phyloP scores from a whole-genome alignment of 2,797 vertebrate genomes.

The Bradypodion ventrale region DNA sequence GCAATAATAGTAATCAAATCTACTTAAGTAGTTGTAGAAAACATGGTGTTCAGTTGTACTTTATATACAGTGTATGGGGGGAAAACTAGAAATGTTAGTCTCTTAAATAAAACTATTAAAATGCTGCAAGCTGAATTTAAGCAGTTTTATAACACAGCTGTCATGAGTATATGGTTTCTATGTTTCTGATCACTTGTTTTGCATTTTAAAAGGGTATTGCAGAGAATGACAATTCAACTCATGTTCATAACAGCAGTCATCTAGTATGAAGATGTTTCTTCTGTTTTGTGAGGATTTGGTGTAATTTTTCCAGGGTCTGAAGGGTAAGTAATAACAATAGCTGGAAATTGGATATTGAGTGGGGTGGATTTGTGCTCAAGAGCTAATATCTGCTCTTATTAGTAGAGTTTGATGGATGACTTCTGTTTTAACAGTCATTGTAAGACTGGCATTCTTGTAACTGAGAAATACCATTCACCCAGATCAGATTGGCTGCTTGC shows the following conservation, averaged over 20 bases:
- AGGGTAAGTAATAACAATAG: conserved; percentile 3
- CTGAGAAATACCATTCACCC: background rate
- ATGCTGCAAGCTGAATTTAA: background rate
- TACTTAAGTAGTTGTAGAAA: background rate
- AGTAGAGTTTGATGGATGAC: conserved; percentile 25
- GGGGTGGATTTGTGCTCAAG: background rate
- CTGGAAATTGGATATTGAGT: conserved; percentile 15
- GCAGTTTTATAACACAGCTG: background rate
- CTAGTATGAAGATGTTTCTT: background rate
- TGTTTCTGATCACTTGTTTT: background rate
- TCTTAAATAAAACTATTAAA: background rate
- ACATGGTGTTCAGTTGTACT: background rate
- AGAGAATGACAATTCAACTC: background rate
- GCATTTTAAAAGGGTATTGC: background rate
- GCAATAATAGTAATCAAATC: background rate
- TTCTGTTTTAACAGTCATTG: conserved; percentile 13
- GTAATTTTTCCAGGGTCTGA: background rate
- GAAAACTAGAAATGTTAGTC: background rate
- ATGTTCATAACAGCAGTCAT: background rate
- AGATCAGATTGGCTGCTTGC: conserved; percentile 14
- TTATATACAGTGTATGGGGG: background rate
- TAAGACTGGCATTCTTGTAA: conserved; percentile 14
- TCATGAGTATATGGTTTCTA: background rate
- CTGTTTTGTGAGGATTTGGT: background rate
- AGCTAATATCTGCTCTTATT: conserved; percentile 27